Evolutionary conservation across 2,113 vertebrate genomes (phyloP).

Genomic region (Oxyura jamaicensis): DNA sequence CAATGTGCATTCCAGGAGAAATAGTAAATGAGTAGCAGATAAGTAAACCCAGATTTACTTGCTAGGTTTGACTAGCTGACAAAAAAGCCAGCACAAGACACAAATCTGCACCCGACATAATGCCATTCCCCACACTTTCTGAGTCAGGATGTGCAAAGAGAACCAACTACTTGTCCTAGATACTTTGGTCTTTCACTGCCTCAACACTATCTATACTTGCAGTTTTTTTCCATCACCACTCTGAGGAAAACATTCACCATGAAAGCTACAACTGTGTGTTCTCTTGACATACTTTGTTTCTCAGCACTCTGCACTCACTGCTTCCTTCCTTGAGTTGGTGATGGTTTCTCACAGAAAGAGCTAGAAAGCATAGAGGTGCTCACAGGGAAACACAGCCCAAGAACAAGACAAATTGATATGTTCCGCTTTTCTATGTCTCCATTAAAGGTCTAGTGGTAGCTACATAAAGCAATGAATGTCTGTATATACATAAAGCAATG

Average conservation of each 20-base stretch:
- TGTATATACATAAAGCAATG: background rate
- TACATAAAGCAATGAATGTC: background rate
- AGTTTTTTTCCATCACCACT: background rate
- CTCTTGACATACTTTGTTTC: background rate
- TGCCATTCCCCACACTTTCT: background rate
- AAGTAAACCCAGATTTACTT: background rate
- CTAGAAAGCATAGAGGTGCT: background rate
- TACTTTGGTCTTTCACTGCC: background rate
- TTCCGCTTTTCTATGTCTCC: background rate
- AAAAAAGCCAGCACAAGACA: background rate
- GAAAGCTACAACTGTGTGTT: background rate
- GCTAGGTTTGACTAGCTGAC: background rate
- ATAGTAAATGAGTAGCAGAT: background rate
- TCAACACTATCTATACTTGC: background rate
- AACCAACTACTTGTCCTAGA: background rate
- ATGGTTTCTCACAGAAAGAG: background rate
- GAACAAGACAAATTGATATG: accelerated
- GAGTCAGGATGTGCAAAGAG: background rate
- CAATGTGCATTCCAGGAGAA: background rate
- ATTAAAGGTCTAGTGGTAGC: background rate
- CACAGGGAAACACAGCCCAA: background rate
- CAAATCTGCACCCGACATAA: background rate
- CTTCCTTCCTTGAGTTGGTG: background rate
- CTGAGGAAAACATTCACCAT: background rate
- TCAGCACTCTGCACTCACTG: background rate